A percentile compares a stretch with the other conserved stretches of the same genome.
These are phyloP conservation scores for Leiothrix lutea DNA, from an alignment of 2,113 vertebrate genomes.

Conservation along the genomic window DNA sequence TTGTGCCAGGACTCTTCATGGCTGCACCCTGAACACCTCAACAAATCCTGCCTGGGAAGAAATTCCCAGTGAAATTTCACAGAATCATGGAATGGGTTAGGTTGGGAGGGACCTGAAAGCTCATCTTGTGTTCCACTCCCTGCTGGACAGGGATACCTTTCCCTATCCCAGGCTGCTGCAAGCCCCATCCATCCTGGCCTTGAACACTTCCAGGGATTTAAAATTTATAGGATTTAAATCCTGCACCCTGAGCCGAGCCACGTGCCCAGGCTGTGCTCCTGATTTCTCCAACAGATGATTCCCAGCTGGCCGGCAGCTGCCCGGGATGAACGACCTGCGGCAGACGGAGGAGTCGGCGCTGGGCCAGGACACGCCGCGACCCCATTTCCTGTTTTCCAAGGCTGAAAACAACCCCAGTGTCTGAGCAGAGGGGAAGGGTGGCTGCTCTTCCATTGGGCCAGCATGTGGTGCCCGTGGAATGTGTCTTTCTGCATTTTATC, in stretches of 20 bases:
- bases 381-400: neutral
- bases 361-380: neutral
- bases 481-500: neutral
- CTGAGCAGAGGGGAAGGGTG: neutral
- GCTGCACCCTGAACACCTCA: neutral
- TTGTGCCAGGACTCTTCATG: neutral
- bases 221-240: neutral
- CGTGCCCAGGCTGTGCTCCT: neutral
- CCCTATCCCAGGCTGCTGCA: neutral
- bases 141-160: neutral
- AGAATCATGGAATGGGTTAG: neutral
- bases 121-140: neutral
- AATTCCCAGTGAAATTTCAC: neutral
- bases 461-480: neutral
- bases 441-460: neutral
- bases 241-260: neutral
- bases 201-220: neutral
- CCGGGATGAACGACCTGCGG: neutral
- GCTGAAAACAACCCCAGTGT: neutral
- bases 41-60: accelerated
- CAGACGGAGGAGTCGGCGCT: accelerated
- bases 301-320: neutral
- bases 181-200: neutral
- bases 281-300: neutral
- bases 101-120: neutral